Evolutionary conservation across 1,140 invertebrate species (phyloP).

Genomic region (Aricia agestis): DNA sequence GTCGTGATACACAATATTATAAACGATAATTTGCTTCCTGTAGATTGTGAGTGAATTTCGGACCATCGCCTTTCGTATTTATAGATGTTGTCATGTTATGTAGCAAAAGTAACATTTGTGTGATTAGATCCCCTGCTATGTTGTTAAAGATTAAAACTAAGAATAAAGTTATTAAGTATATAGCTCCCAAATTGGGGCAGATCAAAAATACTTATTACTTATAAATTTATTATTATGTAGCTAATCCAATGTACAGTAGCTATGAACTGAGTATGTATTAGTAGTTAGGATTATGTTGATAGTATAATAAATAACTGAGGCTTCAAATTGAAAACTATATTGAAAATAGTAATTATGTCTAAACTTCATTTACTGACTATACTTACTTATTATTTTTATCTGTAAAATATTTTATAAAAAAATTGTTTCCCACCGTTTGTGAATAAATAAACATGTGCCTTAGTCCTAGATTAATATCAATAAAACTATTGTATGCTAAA

Average conservation of each 20-base stretch:
- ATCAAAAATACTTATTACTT: background rate
- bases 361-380: background rate
- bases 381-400: no score
- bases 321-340: background rate
- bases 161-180: background rate
- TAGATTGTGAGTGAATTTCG: background rate
- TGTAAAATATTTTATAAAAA: background rate
- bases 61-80: background rate
- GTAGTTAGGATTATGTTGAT: background rate
- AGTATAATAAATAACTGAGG: background rate
- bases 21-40: background rate
- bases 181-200: background rate
- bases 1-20: no score
- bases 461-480: background rate
- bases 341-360: background rate
- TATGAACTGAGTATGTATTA: background rate
- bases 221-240: background rate
- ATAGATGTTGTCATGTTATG: background rate
- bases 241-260: background rate
- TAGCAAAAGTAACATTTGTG: background rate
- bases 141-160: background rate
- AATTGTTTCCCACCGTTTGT: background rate
- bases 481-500: background rate
- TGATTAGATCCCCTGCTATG: background rate
- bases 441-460: constrained; percentile 1